phyloP scores from a whole-genome alignment of 2,888 invertebrate genomes.

The Corbicula japonica region DNA sequence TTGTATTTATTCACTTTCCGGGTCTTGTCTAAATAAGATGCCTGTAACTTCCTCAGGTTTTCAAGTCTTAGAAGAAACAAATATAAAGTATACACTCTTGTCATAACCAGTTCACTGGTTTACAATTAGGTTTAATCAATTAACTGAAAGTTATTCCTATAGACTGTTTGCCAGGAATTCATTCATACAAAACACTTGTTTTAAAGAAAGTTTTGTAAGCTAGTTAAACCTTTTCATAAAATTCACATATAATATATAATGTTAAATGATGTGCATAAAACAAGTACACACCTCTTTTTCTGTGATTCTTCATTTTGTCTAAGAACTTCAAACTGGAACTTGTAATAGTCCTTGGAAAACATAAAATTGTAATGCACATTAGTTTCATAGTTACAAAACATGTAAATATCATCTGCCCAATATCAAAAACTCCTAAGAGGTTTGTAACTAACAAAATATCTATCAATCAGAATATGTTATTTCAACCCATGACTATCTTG shows the following conservation, averaged over 20 bases:
- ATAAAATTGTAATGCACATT: background rate
- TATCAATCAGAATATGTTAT: too few relatives aligned
- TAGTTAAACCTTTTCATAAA: too few relatives aligned
- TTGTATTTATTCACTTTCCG: conserved; percentile 60
- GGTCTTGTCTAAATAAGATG: conserved; percentile 52
- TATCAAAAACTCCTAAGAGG: background rate
- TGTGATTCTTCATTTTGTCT: conserved; percentile 61
- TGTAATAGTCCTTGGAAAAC: conserved; percentile 63
- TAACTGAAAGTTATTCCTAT: too few relatives aligned
- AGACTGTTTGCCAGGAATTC: too few relatives aligned
- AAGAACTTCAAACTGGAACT: conserved; percentile 64
- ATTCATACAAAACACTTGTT: too few relatives aligned
- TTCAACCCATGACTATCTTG: too few relatives aligned
- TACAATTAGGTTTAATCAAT: background rate
- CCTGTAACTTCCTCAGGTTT: conserved; percentile 56
- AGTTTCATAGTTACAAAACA: background rate
- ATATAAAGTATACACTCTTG: background rate
- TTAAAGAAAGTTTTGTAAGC: too few relatives aligned
- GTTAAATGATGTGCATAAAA: too few relatives aligned
- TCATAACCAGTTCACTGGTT: background rate
- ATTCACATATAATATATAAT: too few relatives aligned
- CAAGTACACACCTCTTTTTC: conserved; percentile 69
- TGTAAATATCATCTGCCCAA: background rate
- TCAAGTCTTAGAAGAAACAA: conserved; percentile 60
- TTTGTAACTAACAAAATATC: too few relatives aligned